phyloP scores from a whole-genome alignment of 2,113 vertebrate species.

The Antennarius striatus region DNA sequence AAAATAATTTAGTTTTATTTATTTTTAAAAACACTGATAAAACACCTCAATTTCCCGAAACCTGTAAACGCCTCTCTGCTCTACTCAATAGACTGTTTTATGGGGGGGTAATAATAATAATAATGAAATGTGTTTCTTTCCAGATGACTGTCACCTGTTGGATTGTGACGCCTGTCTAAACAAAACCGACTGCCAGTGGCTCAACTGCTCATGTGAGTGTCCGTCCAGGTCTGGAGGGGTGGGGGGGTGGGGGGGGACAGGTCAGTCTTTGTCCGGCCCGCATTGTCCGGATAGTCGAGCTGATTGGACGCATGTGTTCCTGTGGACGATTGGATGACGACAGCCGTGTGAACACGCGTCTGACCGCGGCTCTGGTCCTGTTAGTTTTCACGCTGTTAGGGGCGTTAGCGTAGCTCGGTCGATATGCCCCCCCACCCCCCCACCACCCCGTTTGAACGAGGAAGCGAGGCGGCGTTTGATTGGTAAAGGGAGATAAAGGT shows the following conservation, averaged over 20 bases:
- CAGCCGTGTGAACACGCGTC: slow-evolving; percentile 24
- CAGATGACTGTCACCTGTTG: slow-evolving; percentile 18
- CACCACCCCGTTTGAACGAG: slow-evolving; percentile 21
- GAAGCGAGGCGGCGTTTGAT: slow-evolving; percentile 48
- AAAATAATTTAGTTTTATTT: too few species aligned
- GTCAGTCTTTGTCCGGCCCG: slow-evolving; percentile 44
- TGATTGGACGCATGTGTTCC: slow-evolving; percentile 36
- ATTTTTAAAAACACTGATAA: too few species aligned
- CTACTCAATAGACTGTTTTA: too few species aligned
- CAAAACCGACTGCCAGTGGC: slow-evolving; percentile 48
- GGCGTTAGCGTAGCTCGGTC: neutral
- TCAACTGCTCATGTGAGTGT: slow-evolving; percentile 74
- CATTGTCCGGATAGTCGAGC: slow-evolving; percentile 36
- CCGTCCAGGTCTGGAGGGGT: slow-evolving; percentile 22
- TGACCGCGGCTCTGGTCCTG: too few species aligned
- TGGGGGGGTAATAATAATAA: too few species aligned
- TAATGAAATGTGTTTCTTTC: slow-evolving; percentile 11
- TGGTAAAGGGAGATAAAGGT: slow-evolving; percentile 52
- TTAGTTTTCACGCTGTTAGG: slow-evolving; percentile 11
- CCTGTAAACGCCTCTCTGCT: too few species aligned
- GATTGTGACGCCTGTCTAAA: slow-evolving; percentile 42
- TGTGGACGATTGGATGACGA: slow-evolving; percentile 25
- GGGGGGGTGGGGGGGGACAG: slow-evolving; percentile 16
- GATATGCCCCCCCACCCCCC: too few species aligned
- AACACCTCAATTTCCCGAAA: too few species aligned